Conservation (phyloP, 1,140 invertebrate species). For the Leptopilina clavipes region DNA sequence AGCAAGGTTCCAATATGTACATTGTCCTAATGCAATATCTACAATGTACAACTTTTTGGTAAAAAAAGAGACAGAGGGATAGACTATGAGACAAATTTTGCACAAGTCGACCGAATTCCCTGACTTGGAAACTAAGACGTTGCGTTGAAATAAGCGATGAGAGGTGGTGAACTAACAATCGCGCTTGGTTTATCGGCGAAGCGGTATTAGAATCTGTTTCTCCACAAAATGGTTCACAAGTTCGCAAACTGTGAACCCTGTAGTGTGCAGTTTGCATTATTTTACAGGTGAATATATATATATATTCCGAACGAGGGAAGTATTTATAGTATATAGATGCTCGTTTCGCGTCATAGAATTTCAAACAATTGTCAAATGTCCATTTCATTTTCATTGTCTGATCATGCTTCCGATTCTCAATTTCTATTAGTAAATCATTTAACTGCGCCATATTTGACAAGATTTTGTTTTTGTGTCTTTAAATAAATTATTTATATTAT, state of each 20-base stretch:
- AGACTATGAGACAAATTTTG: no score
- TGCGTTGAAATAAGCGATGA: not conserved
- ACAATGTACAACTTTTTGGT: no score
- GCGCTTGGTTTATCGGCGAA: not conserved
- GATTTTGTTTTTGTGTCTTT: no score
- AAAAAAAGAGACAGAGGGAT: no score
- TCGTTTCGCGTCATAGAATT: constrained; percentile 11
- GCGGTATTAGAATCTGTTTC: constrained; percentile 13
- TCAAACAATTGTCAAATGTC: constrained; percentile 12
- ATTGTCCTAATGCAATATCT: no score
- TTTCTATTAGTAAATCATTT: not conserved
- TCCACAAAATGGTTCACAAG: constrained; percentile 15
- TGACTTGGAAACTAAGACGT: not conserved
- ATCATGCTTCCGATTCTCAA: not conserved
- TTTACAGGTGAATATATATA: not conserved
- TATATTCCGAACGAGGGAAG: not conserved
- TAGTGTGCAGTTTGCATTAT: not conserved
- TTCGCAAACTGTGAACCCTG: constrained; percentile 2
- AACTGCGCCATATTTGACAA: not conserved
- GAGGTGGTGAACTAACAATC: not conserved
- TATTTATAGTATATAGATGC: not conserved
- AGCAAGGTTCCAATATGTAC: no score
- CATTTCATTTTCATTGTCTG: constrained; percentile 20
- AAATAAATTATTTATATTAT: no score
- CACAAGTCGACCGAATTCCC: not conserved